These are phyloP conservation scores for Torymus auratus DNA, from an alignment of 2,888 invertebrate species.

Conservation along the genomic window DNA sequence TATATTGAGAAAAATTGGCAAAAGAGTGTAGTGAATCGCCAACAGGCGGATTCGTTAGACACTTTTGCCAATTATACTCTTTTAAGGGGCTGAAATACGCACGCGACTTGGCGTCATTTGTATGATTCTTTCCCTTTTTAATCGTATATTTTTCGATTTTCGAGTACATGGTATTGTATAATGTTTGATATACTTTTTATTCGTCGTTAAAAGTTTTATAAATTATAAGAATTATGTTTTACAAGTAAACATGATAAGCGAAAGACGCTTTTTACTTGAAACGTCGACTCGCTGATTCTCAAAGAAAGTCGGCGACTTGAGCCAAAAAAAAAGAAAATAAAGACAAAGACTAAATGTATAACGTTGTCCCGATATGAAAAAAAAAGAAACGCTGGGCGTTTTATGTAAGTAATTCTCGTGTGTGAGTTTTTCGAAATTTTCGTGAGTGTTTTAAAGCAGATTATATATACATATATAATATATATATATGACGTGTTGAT, in stretches of 20 bases:
- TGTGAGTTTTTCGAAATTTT: conserved; percentile 47
- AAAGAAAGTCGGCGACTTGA: conserved; percentile 24
- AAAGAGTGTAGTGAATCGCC: neutral
- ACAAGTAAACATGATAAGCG: conserved; percentile 1
- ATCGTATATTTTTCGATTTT: conserved; percentile 11
- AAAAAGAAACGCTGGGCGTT: conserved; percentile 58
- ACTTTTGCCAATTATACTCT: too few relatives aligned
- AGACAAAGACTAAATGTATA: conserved; percentile 3
- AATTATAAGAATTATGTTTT: conserved; percentile 47
- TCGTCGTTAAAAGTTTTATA: conserved; percentile 38
- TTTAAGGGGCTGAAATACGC: neutral
- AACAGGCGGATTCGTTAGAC: neutral
- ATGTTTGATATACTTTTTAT: conserved; percentile 48
- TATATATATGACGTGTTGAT: conserved; percentile 46
- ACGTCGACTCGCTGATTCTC: conserved; percentile 15
- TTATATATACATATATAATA: conserved; percentile 38
- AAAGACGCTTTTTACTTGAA: neutral
- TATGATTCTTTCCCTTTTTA: conserved; percentile 18
- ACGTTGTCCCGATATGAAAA: conserved; percentile 23
- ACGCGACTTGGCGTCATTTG: neutral
- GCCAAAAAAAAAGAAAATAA: conserved; percentile 19
- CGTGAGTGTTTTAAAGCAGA: conserved; percentile 3
- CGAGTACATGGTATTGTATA: conserved; percentile 24
- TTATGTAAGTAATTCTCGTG: conserved; percentile 22
- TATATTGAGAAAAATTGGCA: neutral